phyloP scores from a whole-genome alignment of 2,113 vertebrate species.

The Scomber japonicus region DNA sequence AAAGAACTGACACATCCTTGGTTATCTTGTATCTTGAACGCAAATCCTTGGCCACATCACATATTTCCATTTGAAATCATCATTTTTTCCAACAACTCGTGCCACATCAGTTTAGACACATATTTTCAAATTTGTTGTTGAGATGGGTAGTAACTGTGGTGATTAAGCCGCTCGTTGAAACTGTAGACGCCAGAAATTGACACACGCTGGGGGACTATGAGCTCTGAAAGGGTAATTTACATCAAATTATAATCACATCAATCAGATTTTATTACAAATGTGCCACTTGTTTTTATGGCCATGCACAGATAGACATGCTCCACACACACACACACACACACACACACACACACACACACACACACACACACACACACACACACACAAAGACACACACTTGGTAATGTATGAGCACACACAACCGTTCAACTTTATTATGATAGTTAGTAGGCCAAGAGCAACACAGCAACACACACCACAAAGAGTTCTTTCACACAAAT shows the following conservation, averaged over 20 bases:
- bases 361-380: background rate
- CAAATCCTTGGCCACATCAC: background rate
- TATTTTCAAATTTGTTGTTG: background rate
- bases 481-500: too few relatives aligned
- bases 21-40: background rate
- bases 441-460: too few relatives aligned
- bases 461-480: too few relatives aligned
- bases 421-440: too few relatives aligned
- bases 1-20: constrained; percentile 14
- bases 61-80: background rate
- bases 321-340: background rate
- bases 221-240: background rate
- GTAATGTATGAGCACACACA: background rate
- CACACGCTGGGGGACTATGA: background rate
- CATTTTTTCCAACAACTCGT: background rate
- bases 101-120: background rate
- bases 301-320: background rate
- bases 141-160: background rate
- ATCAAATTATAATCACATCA: background rate
- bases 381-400: background rate
- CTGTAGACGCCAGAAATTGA: background rate
- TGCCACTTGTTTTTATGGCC: constrained; percentile 17
- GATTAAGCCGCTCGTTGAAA: background rate
- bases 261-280: constrained; percentile 13
- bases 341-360: background rate